These are phyloP conservation scores for Philypnodon macrostomus DNA, from an alignment of 2,797 vertebrate genomes.

Conservation along the genomic window DNA sequence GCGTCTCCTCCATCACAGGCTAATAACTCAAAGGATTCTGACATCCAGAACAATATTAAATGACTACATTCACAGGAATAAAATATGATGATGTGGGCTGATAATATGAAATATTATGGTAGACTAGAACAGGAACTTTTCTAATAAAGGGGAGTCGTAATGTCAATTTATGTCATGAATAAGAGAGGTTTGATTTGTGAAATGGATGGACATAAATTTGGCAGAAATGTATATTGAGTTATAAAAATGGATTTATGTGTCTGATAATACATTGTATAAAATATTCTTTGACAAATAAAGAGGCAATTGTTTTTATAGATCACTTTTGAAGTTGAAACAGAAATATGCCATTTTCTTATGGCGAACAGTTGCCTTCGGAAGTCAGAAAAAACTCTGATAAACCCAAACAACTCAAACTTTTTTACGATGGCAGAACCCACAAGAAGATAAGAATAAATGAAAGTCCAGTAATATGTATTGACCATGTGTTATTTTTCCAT, in stretches of 20 bases:
- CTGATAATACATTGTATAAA: too few species aligned
- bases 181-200: constrained; percentile 1
- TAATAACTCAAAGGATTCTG: constrained; percentile 47
- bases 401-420: too few species aligned
- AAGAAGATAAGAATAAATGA: too few species aligned
- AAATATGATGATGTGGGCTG: constrained; percentile 21
- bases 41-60: constrained; percentile 48
- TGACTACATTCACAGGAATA: constrained; percentile 9
- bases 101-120: constrained; percentile 11
- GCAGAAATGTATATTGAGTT: neutral
- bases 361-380: too few species aligned
- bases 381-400: too few species aligned
- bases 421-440: too few species aligned
- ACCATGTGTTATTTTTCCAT: too few species aligned
- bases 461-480: too few species aligned
- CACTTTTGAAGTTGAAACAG: too few species aligned
- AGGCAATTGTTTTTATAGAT: too few species aligned
- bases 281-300: too few species aligned
- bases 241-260: neutral
- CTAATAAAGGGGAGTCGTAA: constrained; percentile 3
- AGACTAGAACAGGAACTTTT: constrained; percentile 13
- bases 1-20: constrained; percentile 42
- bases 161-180: constrained; percentile 6
- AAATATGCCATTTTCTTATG: too few species aligned
- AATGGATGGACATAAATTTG: neutral